A percentile compares a stretch with the other conserved stretches of the same genome.
Evolutionary conservation across 1,140 invertebrate species (phyloP).

Genomic region (Trigoniulus corallinus): DNA sequence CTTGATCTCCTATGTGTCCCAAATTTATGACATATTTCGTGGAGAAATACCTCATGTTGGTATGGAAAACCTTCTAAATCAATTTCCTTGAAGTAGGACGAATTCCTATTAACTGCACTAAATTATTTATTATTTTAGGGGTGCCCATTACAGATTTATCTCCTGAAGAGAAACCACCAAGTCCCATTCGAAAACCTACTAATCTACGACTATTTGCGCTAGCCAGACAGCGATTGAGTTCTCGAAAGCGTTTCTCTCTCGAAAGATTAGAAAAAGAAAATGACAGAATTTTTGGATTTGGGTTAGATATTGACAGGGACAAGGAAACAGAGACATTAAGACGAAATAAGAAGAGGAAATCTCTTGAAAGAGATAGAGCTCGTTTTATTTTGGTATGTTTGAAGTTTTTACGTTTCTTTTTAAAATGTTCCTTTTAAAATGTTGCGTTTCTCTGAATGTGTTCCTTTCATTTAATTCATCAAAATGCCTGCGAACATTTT

Average conservation of each 20-base stretch:
- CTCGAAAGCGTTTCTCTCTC: not conserved
- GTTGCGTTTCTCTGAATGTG: not conserved
- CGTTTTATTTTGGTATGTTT: constrained; percentile 12
- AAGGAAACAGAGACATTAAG: not conserved
- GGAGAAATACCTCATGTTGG: constrained; percentile 55
- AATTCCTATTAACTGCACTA: not conserved
- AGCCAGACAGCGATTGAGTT: not conserved
- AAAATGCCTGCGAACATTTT: too few relatives aligned
- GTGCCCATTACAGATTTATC: not conserved
- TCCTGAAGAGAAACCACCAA: constrained; percentile 3
- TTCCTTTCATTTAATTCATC: not conserved
- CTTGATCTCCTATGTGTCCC: constrained; percentile 69
- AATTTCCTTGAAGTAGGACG: not conserved
- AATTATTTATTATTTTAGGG: not conserved
- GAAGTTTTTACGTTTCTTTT: not conserved
- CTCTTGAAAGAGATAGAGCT: constrained; percentile 3
- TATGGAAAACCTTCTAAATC: constrained; percentile 1
- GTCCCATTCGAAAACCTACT: not conserved
- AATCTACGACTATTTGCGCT: not conserved
- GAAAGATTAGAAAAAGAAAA: not conserved
- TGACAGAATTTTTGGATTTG: not conserved
- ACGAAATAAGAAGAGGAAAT: constrained; percentile 1
- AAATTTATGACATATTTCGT: constrained; percentile 65
- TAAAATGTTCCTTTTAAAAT: not conserved
- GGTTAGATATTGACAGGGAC: not conserved